A percentile compares a stretch with the other conserved stretches of the same genome.
Conservation (phyloP, 2,888 invertebrate species). For the Lithodes maja region DNA sequence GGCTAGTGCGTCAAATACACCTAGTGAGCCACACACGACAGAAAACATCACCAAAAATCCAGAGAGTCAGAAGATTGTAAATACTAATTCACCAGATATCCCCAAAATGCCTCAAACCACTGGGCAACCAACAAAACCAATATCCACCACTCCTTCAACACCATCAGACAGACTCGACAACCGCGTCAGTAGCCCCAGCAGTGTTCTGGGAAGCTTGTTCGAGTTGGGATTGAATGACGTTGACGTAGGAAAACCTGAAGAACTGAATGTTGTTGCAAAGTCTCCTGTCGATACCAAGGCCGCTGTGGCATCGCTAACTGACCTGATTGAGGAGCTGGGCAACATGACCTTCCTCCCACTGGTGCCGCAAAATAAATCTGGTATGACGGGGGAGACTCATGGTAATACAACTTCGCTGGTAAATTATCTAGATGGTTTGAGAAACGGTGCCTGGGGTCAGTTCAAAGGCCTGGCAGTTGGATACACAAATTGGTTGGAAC, state of each 20-base stretch:
- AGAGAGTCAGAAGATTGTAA: neutral
- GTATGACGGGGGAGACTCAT: neutral
- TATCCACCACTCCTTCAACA: neutral
- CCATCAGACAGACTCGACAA: too few species aligned
- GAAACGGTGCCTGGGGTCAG: slow-evolving; percentile 60
- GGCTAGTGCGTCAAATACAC: neutral
- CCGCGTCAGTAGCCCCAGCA: neutral
- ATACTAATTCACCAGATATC: neutral
- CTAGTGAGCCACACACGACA: neutral
- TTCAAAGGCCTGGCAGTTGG: slow-evolving; percentile 54
- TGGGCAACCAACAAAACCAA: neutral
- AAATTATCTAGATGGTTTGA: slow-evolving; percentile 45
- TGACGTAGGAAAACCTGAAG: neutral
- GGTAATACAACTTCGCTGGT: slow-evolving; percentile 4
- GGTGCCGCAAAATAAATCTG: slow-evolving; percentile 22
- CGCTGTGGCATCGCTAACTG: neutral
- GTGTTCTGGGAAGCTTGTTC: neutral
- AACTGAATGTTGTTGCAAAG: neutral
- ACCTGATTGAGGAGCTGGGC: slow-evolving; percentile 35
- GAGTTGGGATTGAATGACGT: slow-evolving; percentile 6
- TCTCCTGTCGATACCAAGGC: neutral
- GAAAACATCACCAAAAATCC: neutral
- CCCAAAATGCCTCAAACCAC: neutral
- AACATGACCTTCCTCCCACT: slow-evolving; percentile 52
- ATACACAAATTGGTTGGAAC: slow-evolving; percentile 54